Evolutionary conservation across 2,888 invertebrate genomes (phyloP).

Genomic region (Polydrusus tereticollis): DNA sequence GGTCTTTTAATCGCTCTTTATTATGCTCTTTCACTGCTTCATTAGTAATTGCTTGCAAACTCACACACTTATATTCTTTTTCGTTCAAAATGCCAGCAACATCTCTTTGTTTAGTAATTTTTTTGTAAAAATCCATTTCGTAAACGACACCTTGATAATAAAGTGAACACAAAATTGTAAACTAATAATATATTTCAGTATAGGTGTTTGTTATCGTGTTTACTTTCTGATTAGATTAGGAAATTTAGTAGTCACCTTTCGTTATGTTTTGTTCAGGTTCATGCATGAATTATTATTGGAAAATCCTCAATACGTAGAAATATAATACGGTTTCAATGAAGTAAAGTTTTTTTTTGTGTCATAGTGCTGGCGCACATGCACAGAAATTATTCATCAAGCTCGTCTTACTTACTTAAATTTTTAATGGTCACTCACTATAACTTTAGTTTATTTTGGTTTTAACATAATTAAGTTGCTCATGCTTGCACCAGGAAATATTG

Average conservation of each 20-base stretch:
- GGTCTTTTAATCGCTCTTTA: constrained; percentile 35
- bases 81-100: constrained; percentile 26
- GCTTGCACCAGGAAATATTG: too few species aligned
- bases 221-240: constrained; percentile 43
- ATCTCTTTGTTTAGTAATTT: constrained; percentile 40
- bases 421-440: too few species aligned
- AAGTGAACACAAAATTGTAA: not conserved
- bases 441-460: too few species aligned
- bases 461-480: too few species aligned
- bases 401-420: too few species aligned
- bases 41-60: constrained; percentile 47
- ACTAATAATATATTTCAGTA: not conserved
- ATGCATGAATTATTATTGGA: too few species aligned
- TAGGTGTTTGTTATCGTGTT: constrained; percentile 18
- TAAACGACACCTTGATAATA: not conserved
- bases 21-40: constrained; percentile 43
- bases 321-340: not conserved
- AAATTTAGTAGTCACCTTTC: not conserved
- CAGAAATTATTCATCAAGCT: too few species aligned
- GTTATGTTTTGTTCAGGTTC: too few species aligned
- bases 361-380: too few species aligned
- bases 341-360: too few species aligned
- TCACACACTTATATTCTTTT: constrained; percentile 46
- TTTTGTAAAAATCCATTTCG: constrained; percentile 48
- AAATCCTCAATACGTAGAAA: too few species aligned